These are phyloP conservation scores for Euzetes globulus DNA, from an alignment of 2,888 invertebrate species.

Conservation along the genomic window DNA sequence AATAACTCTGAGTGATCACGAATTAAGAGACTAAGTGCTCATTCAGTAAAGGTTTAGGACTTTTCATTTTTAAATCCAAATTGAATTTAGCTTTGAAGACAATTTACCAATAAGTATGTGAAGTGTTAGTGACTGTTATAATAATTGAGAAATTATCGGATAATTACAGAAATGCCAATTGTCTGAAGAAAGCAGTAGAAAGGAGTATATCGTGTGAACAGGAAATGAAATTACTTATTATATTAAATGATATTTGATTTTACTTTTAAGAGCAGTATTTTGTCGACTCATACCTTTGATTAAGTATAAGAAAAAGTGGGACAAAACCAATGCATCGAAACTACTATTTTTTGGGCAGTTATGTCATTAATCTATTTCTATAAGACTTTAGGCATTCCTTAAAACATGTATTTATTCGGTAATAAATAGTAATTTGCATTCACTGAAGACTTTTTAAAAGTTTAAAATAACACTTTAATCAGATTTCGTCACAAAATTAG, in stretches of 20 bases:
- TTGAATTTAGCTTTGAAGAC: too few species aligned
- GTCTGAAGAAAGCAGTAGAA: neutral
- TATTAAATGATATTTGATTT: neutral
- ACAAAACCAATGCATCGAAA: conserved; percentile 12
- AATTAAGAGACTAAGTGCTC: too few species aligned
- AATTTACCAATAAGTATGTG: too few species aligned
- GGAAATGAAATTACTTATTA: neutral
- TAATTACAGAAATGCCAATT: neutral
- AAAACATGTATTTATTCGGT: neutral
- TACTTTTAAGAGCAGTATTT: neutral
- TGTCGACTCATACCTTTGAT: neutral
- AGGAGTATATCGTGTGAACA: neutral
- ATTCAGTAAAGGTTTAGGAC: too few species aligned
- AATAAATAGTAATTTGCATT: neutral
- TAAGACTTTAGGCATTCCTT: conserved; percentile 21
- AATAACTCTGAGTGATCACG: too few species aligned
- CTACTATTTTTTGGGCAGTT: neutral
- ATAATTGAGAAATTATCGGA: neutral
- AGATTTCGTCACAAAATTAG: neutral
- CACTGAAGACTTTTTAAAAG: neutral
- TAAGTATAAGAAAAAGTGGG: neutral
- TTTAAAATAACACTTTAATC: neutral
- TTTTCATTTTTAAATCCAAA: too few species aligned
- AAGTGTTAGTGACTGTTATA: too few species aligned
- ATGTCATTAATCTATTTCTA: conserved; percentile 20